Evolutionary conservation across 2,113 vertebrate genomes (phyloP).

Genomic region (Merops nubicus): DNA sequence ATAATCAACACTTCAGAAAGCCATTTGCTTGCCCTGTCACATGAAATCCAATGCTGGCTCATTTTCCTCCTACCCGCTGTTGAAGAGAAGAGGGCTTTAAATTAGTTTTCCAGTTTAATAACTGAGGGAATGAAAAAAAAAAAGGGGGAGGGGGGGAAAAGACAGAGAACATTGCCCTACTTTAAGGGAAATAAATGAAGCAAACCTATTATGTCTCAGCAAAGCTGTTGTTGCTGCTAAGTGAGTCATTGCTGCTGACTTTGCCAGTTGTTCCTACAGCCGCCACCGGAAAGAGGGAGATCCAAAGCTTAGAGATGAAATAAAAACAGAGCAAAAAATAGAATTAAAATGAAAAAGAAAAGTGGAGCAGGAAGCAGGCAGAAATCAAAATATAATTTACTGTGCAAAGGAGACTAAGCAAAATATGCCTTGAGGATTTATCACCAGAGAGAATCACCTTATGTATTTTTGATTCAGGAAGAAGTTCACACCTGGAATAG

Average conservation of each 20-base stretch:
- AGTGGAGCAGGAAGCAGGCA: not conserved
- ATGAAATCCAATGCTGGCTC: not conserved
- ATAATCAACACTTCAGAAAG: slow-evolving; percentile 13
- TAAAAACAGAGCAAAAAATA: slow-evolving; percentile 19
- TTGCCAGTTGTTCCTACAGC: slow-evolving; percentile 49
- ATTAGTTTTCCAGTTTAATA: slow-evolving; percentile 39
- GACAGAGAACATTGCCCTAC: not conserved
- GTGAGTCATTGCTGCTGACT: slow-evolving; percentile 57
- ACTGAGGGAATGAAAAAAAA: not conserved
- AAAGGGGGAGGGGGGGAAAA: not conserved
- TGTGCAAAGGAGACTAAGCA: not conserved
- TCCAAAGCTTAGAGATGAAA: slow-evolving; percentile 3
- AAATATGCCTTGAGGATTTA: not conserved
- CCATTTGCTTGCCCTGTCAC: not conserved
- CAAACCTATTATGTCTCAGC: slow-evolving; percentile 39
- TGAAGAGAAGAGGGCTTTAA: slow-evolving; percentile 30
- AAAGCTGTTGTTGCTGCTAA: slow-evolving; percentile 41
- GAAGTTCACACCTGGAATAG: not conserved
- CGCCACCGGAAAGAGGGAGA: not conserved
- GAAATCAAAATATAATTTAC: not conserved
- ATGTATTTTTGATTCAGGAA: not conserved
- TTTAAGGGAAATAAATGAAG: slow-evolving; percentile 47
- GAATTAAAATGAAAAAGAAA: not conserved
- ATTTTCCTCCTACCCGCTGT: not conserved
- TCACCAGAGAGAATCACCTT: not conserved